These are phyloP conservation scores for Valencia hispanica DNA, from an alignment of 2,797 vertebrate genomes.

Conservation along the genomic window DNA sequence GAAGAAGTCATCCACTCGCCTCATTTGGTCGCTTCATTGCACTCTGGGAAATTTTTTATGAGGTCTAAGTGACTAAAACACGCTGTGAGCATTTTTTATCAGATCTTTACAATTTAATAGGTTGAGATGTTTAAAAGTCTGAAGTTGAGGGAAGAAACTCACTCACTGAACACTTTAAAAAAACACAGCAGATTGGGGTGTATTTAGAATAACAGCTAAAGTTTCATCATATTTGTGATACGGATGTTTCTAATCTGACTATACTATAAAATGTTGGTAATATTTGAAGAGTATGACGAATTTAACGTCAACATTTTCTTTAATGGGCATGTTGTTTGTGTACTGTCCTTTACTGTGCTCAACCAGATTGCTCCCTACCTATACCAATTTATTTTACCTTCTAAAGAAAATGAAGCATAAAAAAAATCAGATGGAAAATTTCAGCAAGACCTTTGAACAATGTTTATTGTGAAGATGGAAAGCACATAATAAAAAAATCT, in stretches of 20 bases:
- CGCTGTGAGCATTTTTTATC: slow-evolving; percentile 76
- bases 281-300: too few species aligned
- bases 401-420: background rate
- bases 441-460: background rate
- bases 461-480: background rate
- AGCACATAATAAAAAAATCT: background rate
- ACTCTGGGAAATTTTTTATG: slow-evolving; percentile 84
- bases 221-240: background rate
- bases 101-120: slow-evolving; percentile 80
- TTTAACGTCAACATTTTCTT: too few species aligned
- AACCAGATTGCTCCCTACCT: background rate
- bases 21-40: slow-evolving; percentile 77
- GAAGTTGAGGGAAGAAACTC: slow-evolving; percentile 48
- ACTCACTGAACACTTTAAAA: slow-evolving; percentile 16
- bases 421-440: background rate
- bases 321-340: too few species aligned
- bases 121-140: slow-evolving; percentile 73
- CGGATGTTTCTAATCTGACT: slow-evolving; percentile 5
- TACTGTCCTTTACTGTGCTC: too few species aligned
- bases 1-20: slow-evolving; percentile 73
- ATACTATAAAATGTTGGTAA: background rate
- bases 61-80: slow-evolving; percentile 85
- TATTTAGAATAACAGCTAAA: slow-evolving; percentile 11
- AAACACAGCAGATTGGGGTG: slow-evolving; percentile 8
- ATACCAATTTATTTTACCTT: background rate